Base-by-base conservation (phyloP, 2,113 vertebrate species). In the Myotis davidii region DNA sequence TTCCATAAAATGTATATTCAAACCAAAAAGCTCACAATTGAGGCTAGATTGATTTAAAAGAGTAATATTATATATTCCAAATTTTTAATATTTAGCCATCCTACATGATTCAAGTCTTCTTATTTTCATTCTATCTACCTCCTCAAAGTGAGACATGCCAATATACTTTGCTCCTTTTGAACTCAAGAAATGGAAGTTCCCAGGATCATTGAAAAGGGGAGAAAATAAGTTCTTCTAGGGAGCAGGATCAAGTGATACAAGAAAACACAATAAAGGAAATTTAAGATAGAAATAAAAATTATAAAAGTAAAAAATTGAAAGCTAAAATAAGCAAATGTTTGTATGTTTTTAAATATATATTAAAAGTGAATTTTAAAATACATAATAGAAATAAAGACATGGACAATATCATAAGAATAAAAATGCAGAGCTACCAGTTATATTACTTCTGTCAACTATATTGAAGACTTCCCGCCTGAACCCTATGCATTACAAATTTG, bases 1-100 rank as follows among this genome's bases (percentile, higher is more conserved):
- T 95, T 59, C 64, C 29, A 92, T 72, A 25, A 78, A 94, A 48
- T 90, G 9, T 82, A 90, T 96, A 95, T 84, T 90, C 39, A 74
- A 92, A 50, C 39, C 5, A 83, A 95, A 88, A 91, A 50, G 8
- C 65, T 92, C 82, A 37, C 32, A 85, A 32, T 5, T 84, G 59
- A 64, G 7, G 25, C 1, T 86, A 61, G 37, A 72, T 67, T 87
- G 20, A 48, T 76, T 88, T 59, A 56, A 73, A 34, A n/a, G 0
- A 83, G 6, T 91, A 21, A 34, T 9, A 74, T 73, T 2, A 34
- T 95, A 6, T 82, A 92, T 77, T 92, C 67, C 56, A 81, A 69
- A 29, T 64, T 3, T 27, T 93, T 82, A 61, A 10, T 64, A 77
- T 48, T 84, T 61, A 74, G 18, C 21, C 42, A 21, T 85, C 48